A percentile compares a stretch with the other conserved stretches of the same genome.
These are phyloP conservation scores for Myiagra hebetior DNA, from an alignment of 2,113 vertebrate genomes.

Conservation along the genomic window DNA sequence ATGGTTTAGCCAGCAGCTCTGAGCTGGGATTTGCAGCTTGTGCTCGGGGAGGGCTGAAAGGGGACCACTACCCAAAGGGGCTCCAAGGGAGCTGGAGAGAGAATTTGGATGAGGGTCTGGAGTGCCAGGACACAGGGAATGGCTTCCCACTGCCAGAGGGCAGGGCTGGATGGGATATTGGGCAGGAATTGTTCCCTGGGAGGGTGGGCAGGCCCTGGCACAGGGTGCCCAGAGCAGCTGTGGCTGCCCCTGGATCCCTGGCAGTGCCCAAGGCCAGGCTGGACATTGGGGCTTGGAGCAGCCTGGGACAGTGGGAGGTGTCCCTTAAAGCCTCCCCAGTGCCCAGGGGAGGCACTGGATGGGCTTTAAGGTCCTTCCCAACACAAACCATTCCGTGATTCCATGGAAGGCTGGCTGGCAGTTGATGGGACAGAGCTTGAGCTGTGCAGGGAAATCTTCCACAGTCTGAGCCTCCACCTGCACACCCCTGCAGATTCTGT, in stretches of 20 bases:
- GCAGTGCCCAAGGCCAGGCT: background rate
- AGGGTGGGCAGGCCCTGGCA: background rate
- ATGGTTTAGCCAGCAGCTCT: background rate
- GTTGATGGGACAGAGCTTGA: background rate
- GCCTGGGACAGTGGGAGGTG: background rate
- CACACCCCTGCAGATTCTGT: fast-evolving
- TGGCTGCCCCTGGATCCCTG: background rate
- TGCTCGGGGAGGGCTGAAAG: background rate
- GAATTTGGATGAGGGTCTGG: background rate
- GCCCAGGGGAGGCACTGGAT: too few species aligned
- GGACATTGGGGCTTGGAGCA: background rate
- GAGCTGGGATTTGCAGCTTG: background rate
- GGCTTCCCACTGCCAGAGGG: background rate
- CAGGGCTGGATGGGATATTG: background rate
- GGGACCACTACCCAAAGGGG: background rate
- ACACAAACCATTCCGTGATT: background rate
- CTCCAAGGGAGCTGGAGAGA: background rate
- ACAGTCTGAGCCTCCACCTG: background rate
- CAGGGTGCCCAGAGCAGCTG: background rate
- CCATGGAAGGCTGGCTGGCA: background rate
- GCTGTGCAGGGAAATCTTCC: background rate
- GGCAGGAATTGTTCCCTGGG: background rate
- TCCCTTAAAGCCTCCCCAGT: background rate
- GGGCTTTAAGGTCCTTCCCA: background rate
- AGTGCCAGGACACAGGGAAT: background rate